These are phyloP conservation scores for Hyperopisus bebe DNA, from an alignment of 2,113 vertebrate species.

Conservation along the genomic window DNA sequence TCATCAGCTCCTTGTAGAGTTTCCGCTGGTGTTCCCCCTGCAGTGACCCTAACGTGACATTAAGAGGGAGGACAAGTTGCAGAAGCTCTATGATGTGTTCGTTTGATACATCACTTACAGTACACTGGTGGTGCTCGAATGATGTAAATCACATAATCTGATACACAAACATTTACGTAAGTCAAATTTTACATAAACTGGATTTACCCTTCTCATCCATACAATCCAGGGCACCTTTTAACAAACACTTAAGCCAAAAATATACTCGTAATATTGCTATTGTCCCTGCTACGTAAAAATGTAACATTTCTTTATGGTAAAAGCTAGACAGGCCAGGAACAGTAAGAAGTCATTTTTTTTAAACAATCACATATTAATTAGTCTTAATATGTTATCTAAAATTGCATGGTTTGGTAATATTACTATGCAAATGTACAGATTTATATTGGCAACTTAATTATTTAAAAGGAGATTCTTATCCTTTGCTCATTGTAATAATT, in stretches of 20 bases:
- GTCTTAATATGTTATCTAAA: neutral
- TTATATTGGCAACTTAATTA: neutral
- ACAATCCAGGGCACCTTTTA: neutral
- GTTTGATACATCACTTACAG: neutral
- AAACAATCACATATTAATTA: neutral
- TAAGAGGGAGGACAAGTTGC: neutral
- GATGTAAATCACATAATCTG: neutral
- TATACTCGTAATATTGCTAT: neutral
- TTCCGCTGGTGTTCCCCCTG: slow-evolving; percentile 74
- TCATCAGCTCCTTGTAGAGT: slow-evolving; percentile 73
- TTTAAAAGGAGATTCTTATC: neutral
- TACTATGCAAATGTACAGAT: neutral
- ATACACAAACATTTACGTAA: neutral
- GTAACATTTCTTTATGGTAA: neutral
- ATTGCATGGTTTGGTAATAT: neutral
- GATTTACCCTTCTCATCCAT: neutral
- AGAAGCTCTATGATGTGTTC: neutral
- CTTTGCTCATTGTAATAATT: neutral
- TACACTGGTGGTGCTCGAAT: neutral
- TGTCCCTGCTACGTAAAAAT: neutral
- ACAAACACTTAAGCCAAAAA: neutral
- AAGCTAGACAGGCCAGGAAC: neutral
- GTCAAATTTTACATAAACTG: neutral
- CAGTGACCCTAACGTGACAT: slow-evolving; percentile 54
- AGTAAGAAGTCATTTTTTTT: neutral